These are phyloP conservation scores for Columba janthina DNA, from an alignment of 2,113 vertebrate species.

Conservation along the genomic window DNA sequence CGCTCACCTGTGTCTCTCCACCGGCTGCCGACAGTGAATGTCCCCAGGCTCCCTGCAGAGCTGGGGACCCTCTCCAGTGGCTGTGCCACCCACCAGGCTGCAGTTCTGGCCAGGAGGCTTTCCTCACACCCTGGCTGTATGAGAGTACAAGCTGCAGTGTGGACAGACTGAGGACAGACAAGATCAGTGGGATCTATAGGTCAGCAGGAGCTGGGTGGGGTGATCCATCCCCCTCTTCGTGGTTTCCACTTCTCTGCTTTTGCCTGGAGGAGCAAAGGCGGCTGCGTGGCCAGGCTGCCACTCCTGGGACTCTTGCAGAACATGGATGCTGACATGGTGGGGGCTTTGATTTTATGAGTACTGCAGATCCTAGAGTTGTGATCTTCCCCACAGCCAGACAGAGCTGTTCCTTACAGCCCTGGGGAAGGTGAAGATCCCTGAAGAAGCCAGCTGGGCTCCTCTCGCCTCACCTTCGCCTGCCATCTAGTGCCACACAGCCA, in stretches of 20 bases:
- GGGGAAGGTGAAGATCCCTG: not conserved
- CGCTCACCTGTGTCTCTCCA: not conserved
- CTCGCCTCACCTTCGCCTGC: not conserved
- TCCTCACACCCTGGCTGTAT: accelerated
- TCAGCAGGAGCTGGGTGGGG: not conserved
- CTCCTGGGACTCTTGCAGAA: not conserved
- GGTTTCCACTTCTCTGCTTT: not conserved
- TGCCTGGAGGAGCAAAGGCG: not conserved
- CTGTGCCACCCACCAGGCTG: not conserved
- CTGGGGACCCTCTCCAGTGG: not conserved
- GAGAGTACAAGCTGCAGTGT: not conserved
- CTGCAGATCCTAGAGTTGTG: not conserved
- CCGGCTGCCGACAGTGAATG: accelerated
- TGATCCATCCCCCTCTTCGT: not conserved
- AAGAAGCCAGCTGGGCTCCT: not conserved
- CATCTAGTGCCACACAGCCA: not conserved
- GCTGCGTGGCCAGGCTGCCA: not conserved
- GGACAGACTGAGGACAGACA: not conserved
- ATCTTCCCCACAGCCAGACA: not conserved
- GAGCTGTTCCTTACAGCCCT: not conserved
- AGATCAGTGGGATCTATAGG: not conserved
- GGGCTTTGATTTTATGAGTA: not conserved
- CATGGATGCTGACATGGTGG: not conserved
- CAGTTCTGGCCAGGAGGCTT: not conserved
- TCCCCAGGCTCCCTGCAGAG: not conserved